phyloP scores from a whole-genome alignment of 2,888 invertebrate species.

The Ceriagrion tenellum region DNA sequence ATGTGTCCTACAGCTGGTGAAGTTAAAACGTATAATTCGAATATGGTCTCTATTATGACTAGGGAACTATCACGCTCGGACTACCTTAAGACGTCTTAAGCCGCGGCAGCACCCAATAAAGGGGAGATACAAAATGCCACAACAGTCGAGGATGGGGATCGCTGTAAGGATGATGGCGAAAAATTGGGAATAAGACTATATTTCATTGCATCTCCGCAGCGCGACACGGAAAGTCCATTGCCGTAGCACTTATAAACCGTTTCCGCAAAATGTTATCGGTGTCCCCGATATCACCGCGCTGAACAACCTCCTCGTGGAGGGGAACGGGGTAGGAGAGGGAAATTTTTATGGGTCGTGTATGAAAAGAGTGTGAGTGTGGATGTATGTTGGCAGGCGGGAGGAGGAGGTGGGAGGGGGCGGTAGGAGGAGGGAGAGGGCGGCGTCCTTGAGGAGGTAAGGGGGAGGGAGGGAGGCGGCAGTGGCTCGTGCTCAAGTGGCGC shows the following conservation, averaged over 20 bases:
- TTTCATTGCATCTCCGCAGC: neutral
- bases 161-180: neutral
- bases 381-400: too few species aligned
- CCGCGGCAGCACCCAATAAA: too few species aligned
- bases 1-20: too few species aligned
- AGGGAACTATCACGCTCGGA: too few species aligned
- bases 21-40: too few species aligned
- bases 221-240: constrained; percentile 8
- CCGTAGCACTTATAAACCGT: neutral
- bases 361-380: too few species aligned
- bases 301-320: neutral
- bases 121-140: too few species aligned
- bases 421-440: neutral
- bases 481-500: constrained; percentile 29
- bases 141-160: neutral
- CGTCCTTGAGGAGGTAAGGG: neutral
- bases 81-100: too few species aligned
- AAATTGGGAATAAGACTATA: neutral
- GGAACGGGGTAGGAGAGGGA: neutral
- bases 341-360: constrained; percentile 23
- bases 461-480: neutral
- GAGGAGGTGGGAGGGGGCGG: neutral
- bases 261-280: constrained; percentile 12
- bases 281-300: neutral
- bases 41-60: too few species aligned